Evolutionary conservation across 2,888 invertebrate species (phyloP).

Genomic region (Eupsilia transversa): DNA sequence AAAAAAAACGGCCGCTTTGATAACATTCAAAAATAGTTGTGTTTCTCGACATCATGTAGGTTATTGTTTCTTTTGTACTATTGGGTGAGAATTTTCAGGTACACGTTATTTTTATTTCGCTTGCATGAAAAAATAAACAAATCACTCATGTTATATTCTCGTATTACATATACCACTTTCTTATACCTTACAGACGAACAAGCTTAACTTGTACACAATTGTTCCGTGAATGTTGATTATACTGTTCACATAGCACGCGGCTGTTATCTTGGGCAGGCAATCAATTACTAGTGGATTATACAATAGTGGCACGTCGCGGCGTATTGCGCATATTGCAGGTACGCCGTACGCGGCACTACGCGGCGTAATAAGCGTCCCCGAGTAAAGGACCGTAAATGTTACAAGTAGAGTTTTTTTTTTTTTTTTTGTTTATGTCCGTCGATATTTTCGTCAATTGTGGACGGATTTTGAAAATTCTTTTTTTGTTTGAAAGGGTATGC

Average conservation of each 20-base stretch:
- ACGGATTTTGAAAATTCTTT: too few relatives aligned
- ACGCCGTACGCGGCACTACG: background rate
- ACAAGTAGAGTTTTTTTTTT: too few relatives aligned
- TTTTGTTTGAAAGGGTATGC: too few relatives aligned
- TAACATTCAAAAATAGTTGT: slow-evolving; percentile 63
- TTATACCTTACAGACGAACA: background rate
- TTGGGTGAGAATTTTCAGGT: background rate
- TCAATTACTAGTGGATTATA: slow-evolving; percentile 2
- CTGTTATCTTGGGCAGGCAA: slow-evolving; percentile 11
- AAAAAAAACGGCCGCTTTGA: slow-evolving; percentile 61
- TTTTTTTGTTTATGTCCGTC: too few relatives aligned
- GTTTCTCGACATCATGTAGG: slow-evolving; percentile 29
- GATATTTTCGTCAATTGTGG: too few relatives aligned
- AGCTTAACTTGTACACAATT: background rate
- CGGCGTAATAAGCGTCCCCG: background rate
- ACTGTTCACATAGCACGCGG: background rate
- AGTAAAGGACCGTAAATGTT: slow-evolving; percentile 4
- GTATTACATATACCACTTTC: background rate
- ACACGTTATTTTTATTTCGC: background rate
- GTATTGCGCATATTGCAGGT: background rate
- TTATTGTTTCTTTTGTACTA: slow-evolving; percentile 9
- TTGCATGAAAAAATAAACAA: background rate
- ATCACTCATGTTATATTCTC: background rate
- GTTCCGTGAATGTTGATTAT: background rate
- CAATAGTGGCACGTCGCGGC: background rate